Base-by-base conservation (phyloP, 2,888 invertebrate species). In the Spatulosminthurus flaviceps region DNA sequence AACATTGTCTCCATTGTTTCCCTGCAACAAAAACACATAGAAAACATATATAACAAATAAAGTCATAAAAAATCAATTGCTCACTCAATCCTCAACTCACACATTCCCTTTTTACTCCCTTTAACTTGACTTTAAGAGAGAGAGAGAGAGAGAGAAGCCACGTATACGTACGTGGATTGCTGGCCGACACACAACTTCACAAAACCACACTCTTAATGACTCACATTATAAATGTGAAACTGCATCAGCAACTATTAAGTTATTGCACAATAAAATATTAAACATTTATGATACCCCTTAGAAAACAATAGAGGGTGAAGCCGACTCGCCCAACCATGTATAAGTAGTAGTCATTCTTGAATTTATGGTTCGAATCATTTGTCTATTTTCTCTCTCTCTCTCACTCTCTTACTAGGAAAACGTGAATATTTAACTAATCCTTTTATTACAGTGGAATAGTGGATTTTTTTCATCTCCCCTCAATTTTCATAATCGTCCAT, bases 1-100 rank as follows among this genome's bases (percentile, higher is more conserved):
- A 95, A 88, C 92, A 95, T 93, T 77, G 93, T 93, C 88, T 95
- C 95, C 95, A 95, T 95, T 79, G 94, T 94, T 89, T 95, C 95
- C 89, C 95, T 94, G 92, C n/a, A n/a, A n/a, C n/a, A n/a, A n/a
- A n/a, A n/a, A n/a, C n/a, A n/a, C n/a, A n/a, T n/a, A n/a, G n/a
- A n/a, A n/a, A n/a, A n/a, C n/a, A n/a, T n/a, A n/a, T 85, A 89
- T 82, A 60, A 77, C 19, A 43, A 22, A 21, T 51, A 28, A 24
- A 29, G 26, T 11, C 41, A 74, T 16, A 51, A 51, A 51, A 41
- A 41, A 41, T n/a, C n/a, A n/a, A n/a, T n/a, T n/a, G n/a, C n/a
- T n/a, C n/a, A n/a, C n/a, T n/a, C n/a, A n/a, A n/a, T n/a, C n/a
- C n/a, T n/a, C n/a, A n/a, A n/a, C n/a, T n/a, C n/a, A n/a, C n/a